These are phyloP conservation scores for Cheilosia grossa DNA, from an alignment of 2,888 invertebrate genomes.

Conservation along the genomic window DNA sequence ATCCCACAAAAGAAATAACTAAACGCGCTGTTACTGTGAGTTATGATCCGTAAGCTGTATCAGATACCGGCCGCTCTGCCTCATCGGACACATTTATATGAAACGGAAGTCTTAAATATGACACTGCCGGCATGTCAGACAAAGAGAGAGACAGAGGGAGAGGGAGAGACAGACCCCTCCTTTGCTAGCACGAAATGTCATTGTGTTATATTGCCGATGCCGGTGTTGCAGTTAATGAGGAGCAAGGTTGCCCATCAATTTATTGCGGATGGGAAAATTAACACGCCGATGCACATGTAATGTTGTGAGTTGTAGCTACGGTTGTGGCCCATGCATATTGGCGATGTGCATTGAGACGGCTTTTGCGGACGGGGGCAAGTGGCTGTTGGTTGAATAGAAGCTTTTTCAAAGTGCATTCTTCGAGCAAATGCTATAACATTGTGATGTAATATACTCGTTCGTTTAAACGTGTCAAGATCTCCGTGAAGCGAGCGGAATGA, in stretches of 20 bases:
- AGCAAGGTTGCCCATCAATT: constrained; percentile 64
- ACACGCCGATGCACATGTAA: neutral
- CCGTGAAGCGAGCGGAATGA: no score
- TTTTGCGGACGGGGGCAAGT: constrained; percentile 63
- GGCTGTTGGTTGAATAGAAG: constrained; percentile 7
- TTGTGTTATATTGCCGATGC: neutral
- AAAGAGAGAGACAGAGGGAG: neutral
- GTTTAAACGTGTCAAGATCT: neutral
- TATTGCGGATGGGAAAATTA: constrained; percentile 49
- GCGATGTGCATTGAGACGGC: constrained; percentile 17
- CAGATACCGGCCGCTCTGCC: constrained; percentile 15
- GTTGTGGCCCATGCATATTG: neutral
- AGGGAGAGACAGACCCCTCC: neutral
- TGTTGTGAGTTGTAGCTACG: neutral
- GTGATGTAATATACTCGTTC: neutral
- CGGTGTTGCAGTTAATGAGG: constrained; percentile 56
- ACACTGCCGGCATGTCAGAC: neutral
- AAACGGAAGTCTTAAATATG: constrained; percentile 70
- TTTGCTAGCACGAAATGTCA: constrained; percentile 52
- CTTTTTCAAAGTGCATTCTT: neutral
- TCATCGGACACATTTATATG: constrained; percentile 43
- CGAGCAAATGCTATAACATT: neutral
- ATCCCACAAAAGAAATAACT: constrained; percentile 11
- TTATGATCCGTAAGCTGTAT: constrained; percentile 39
- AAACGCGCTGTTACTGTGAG: constrained; percentile 46